These are phyloP conservation scores for Aulostomus chinensis DNA, from an alignment of 2,797 vertebrate species.

Conservation along the genomic window DNA sequence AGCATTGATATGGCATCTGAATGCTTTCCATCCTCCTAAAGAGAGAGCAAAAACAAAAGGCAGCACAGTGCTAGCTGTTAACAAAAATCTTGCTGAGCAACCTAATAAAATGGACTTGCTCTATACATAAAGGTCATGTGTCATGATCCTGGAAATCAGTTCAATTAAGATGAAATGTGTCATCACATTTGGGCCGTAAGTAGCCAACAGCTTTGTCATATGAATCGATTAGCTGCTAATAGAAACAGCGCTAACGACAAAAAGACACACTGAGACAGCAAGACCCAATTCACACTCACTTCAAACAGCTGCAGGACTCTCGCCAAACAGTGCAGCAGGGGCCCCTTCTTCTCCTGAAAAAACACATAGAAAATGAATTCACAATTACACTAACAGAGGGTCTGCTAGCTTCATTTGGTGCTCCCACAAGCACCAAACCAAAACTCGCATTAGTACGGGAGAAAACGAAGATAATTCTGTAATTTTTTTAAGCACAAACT, in stretches of 20 bases:
- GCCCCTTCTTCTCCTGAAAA: slow-evolving; percentile 86
- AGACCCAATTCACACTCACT: slow-evolving; percentile 77
- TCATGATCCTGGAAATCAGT: too few relatives aligned
- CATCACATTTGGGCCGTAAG: not conserved
- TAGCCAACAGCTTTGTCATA: slow-evolving; percentile 8
- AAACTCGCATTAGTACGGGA: too few relatives aligned
- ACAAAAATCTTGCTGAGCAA: not conserved
- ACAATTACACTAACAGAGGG: too few relatives aligned
- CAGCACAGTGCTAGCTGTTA: not conserved
- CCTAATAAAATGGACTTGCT: not conserved
- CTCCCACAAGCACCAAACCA: too few relatives aligned
- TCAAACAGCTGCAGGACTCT: slow-evolving; percentile 93
- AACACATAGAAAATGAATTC: slow-evolving; percentile 14
- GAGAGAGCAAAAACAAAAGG: not conserved
- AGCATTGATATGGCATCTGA: slow-evolving; percentile 85
- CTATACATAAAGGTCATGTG: too few relatives aligned
- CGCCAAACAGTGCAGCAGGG: slow-evolving; percentile 91
- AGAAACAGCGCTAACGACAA: slow-evolving; percentile 27
- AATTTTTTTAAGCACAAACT: too few relatives aligned
- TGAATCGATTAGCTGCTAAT: not conserved
- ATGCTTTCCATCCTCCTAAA: slow-evolving; percentile 85
- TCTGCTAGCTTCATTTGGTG: too few relatives aligned
- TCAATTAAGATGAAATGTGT: not conserved
- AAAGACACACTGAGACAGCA: not conserved
- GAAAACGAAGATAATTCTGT: too few relatives aligned